Evolutionary conservation across 2,888 invertebrate species (phyloP).

Genomic region (Galeruca laticollis): DNA sequence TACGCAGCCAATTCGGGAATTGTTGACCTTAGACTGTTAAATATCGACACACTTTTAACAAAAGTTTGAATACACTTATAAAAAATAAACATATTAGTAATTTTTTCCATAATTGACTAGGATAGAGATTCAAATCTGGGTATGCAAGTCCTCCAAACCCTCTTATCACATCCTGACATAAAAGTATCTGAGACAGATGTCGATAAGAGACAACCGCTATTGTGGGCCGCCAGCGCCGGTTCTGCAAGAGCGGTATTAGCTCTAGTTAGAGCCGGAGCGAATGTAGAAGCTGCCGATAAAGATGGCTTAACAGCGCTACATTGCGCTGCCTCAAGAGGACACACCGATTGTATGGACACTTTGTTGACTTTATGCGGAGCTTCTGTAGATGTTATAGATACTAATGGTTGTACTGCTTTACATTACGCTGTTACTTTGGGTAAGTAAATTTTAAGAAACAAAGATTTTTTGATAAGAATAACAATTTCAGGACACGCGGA

Average conservation of each 20-base stretch:
- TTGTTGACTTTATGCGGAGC: conserved; percentile 90
- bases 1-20: too few species aligned
- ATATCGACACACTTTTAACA: too few species aligned
- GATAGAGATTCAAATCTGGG: conserved; percentile 72
- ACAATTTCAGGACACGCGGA: conserved; percentile 83
- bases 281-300: conserved; percentile 62
- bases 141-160: conserved; percentile 82
- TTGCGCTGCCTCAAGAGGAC: conserved; percentile 96
- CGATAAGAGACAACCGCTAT: conserved; percentile 92
- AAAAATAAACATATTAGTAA: too few species aligned
- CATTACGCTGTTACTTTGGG: conserved; percentile 94
- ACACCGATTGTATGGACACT: conserved; percentile 91
- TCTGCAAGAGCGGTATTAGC: conserved; percentile 92
- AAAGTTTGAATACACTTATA: too few species aligned
- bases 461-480: too few species aligned
- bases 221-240: conserved; percentile 98
- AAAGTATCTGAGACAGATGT: conserved; percentile 89
- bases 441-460: conserved; percentile 33
- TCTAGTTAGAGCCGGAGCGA: conserved; percentile 70
- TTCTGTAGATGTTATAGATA: conserved; percentile 89
- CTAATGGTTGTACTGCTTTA: conserved; percentile 94
- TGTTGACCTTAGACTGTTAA: too few species aligned
- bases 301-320: conserved; percentile 96
- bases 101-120: too few species aligned
- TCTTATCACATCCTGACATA: conserved; percentile 81